phyloP scores from a whole-genome alignment of 2,113 vertebrate genomes.

The Brienomyrus brachyistius region DNA sequence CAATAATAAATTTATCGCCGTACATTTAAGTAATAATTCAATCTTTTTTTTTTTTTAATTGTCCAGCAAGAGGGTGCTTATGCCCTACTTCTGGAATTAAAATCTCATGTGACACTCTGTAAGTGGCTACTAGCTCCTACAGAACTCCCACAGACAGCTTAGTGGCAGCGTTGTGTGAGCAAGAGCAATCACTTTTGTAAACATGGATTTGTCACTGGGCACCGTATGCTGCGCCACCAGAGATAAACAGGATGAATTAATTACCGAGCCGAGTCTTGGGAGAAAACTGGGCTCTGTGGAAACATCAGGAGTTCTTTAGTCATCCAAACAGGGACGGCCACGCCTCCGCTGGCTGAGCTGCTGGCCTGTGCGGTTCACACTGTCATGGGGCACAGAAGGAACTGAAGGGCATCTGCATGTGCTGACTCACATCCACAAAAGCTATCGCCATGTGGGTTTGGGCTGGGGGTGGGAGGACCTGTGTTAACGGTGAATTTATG shows the following conservation, averaged over 20 bases:
- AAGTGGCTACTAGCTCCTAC: slow-evolving; percentile 13
- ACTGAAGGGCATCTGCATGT: background rate
- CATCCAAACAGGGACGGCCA: background rate
- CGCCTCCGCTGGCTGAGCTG: background rate
- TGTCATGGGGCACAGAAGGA: background rate
- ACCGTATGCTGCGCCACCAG: slow-evolving; percentile 23
- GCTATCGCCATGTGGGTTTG: background rate
- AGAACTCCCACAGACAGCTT: slow-evolving; percentile 9
- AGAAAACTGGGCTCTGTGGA: background rate
- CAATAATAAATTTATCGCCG: background rate
- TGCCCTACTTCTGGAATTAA: slow-evolving; percentile 24
- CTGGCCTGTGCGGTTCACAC: background rate
- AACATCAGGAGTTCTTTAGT: background rate
- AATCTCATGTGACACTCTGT: slow-evolving; percentile 28
- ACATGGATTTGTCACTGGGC: slow-evolving; percentile 28
- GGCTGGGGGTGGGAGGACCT: background rate
- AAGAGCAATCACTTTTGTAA: slow-evolving; percentile 28
- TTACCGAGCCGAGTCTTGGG: slow-evolving; percentile 13
- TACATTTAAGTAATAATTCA: slow-evolving; percentile 11
- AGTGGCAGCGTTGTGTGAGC: background rate
- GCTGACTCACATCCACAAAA: background rate
- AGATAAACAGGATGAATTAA: slow-evolving; percentile 30
- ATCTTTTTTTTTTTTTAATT: slow-evolving; percentile 24
- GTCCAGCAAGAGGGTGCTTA: slow-evolving; percentile 27
- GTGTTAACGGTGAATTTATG: background rate